Evolutionary conservation across 2,888 invertebrate species (phyloP).

Genomic region (Rhodophaea formosa): DNA sequence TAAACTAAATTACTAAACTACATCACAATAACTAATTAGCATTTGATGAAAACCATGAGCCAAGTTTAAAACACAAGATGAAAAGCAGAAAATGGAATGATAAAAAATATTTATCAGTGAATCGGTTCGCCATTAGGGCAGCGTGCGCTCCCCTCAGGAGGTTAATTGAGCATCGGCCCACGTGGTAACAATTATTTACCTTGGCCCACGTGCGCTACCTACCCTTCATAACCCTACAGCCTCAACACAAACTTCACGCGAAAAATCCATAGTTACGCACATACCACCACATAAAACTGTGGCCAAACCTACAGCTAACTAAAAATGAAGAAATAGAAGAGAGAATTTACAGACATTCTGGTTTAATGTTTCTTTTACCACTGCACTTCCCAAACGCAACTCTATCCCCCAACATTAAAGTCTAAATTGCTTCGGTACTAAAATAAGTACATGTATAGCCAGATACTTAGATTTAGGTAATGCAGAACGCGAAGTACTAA

Average conservation of each 20-base stretch:
- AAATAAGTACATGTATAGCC: constrained; percentile 49
- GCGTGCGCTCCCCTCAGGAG: constrained; percentile 57
- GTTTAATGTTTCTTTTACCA: constrained; percentile 61
- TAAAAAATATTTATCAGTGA: constrained; percentile 13
- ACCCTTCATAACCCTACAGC: constrained; percentile 22
- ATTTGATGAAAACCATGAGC: neutral
- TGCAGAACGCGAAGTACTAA: constrained; percentile 21
- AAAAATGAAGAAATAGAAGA: constrained; percentile 77
- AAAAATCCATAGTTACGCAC: constrained; percentile 30
- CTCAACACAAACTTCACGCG: constrained; percentile 16
- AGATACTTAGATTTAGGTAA: constrained; percentile 40
- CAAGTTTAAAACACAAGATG: neutral
- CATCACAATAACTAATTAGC: neutral
- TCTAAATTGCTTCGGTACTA: constrained; percentile 40
- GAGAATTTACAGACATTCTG: constrained; percentile 75
- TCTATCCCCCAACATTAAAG: constrained; percentile 45
- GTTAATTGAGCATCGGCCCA: constrained; percentile 69
- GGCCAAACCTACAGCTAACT: constrained; percentile 73
- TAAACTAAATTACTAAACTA: constrained; percentile 1
- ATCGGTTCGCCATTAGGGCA: constrained; percentile 44
- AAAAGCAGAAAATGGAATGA: constrained; percentile 7
- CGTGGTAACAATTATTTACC: constrained; percentile 79
- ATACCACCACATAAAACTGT: constrained; percentile 46
- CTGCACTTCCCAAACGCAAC: constrained; percentile 41
- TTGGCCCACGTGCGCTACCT: constrained; percentile 65